Evolutionary conservation across 2,113 vertebrate species (phyloP).

Genomic region (Cryptotis parvus): DNA sequence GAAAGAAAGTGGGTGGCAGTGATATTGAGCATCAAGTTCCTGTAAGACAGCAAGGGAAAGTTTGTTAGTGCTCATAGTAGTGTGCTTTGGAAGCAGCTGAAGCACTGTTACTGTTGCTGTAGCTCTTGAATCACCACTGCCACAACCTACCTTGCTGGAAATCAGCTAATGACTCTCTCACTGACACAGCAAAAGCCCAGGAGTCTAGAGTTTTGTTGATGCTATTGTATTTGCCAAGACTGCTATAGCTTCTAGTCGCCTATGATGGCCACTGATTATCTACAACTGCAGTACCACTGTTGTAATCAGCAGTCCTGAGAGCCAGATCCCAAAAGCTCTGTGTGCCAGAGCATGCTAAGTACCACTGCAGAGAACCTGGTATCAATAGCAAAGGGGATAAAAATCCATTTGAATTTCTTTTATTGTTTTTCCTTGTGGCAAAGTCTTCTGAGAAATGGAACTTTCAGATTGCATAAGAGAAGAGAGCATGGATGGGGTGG

Average conservation of each 20-base stretch:
- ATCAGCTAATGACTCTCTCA: not conserved
- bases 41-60: not conserved
- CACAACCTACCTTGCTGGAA: slow-evolving; percentile 3
- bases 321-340: slow-evolving; percentile 7
- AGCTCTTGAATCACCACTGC: not conserved
- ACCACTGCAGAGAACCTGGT: not conserved
- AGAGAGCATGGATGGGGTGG: not conserved
- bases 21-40: not conserved
- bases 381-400: not conserved
- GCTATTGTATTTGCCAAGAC: not conserved
- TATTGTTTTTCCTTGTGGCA: not conserved
- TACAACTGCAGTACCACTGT: not conserved
- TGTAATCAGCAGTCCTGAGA: not conserved
- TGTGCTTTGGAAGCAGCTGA: not conserved
- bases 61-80: not conserved
- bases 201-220: not conserved
- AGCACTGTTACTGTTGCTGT: not conserved
- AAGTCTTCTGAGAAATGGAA: slow-evolving; percentile 56
- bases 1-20: not conserved
- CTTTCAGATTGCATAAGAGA: slow-evolving; percentile 39
- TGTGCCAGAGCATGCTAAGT: not conserved
- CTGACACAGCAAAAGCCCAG: not conserved
- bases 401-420: not conserved
- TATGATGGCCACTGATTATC: not conserved
- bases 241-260: slow-evolving; percentile 10